Percentiles rank a stretch among this genome's conserved stretches.
These are phyloP conservation scores for Lucinisca nassula DNA, from an alignment of 2,888 invertebrate species.

Conservation along the genomic window DNA sequence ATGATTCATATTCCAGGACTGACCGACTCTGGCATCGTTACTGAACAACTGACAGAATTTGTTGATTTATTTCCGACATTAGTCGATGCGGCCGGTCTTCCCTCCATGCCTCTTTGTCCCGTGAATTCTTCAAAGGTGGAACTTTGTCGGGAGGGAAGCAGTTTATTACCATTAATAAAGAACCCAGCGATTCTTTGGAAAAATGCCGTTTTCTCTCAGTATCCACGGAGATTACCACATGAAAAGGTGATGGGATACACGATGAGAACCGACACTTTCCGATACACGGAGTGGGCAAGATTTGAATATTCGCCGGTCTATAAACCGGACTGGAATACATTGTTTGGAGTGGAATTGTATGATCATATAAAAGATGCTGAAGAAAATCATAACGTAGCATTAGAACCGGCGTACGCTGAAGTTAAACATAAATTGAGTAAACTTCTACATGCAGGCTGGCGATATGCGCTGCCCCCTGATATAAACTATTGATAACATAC, in stretches of 20 bases:
- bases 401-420: constrained; percentile 86
- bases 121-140: constrained; percentile 47
- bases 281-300: constrained; percentile 69
- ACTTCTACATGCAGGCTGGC: constrained; percentile 57
- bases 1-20: constrained; percentile 75
- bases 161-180: constrained; percentile 64
- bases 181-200: constrained; percentile 38
- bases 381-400: constrained; percentile 92
- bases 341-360: constrained; percentile 92
- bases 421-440: constrained; percentile 38
- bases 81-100: constrained; percentile 71
- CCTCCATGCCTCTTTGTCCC: constrained; percentile 54
- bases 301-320: constrained; percentile 56
- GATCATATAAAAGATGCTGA: constrained; percentile 92
- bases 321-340: constrained; percentile 51
- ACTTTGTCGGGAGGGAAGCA: constrained; percentile 73
- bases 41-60: constrained; percentile 70
- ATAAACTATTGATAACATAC: too few species aligned
- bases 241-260: constrained; percentile 74
- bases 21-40: constrained; percentile 66
- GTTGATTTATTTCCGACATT: constrained; percentile 77
- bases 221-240: constrained; percentile 54
- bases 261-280: constrained; percentile 68
- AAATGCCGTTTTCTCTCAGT: constrained; percentile 63
- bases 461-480: constrained; percentile 23